Evolutionary conservation across 2,797 vertebrate species (phyloP).

Genomic region (Callimico goeldii): DNA sequence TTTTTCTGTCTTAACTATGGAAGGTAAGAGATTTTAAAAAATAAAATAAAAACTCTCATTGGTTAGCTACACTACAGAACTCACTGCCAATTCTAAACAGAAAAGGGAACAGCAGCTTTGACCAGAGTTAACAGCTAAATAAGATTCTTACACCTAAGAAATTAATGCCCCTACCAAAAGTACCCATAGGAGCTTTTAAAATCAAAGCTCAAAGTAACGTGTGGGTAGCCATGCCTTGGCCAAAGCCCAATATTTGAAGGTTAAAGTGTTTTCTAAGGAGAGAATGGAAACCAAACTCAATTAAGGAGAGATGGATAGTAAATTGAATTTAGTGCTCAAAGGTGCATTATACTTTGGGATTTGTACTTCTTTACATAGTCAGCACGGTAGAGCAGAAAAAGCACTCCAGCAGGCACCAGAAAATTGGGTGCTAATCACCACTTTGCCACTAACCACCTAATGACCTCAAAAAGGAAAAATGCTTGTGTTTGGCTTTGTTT

Average conservation of each 20-base stretch:
- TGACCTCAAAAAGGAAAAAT: not conserved
- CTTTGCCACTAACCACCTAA: not conserved
- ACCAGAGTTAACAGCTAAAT: constrained; percentile 37
- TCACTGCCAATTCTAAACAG: not conserved
- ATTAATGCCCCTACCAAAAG: constrained; percentile 1
- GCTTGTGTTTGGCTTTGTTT: not conserved
- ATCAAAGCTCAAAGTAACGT: constrained; percentile 47
- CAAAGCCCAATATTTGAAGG: constrained; percentile 64
- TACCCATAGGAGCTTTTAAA: constrained; percentile 25
- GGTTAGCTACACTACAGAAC: not conserved
- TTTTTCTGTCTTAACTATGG: constrained; percentile 34
- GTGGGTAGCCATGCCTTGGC: constrained; percentile 9
- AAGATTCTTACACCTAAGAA: constrained; percentile 36
- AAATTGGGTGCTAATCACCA: not conserved
- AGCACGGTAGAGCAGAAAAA: not conserved
- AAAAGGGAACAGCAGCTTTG: constrained; percentile 39
- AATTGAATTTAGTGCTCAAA: constrained; percentile 64
- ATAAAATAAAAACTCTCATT: not conserved
- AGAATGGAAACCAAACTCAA: constrained; percentile 62
- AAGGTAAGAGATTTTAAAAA: not conserved
- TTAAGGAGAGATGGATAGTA: constrained; percentile 42
- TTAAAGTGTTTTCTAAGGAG: constrained; percentile 59
- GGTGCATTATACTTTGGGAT: constrained; percentile 14
- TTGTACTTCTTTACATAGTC: not conserved
- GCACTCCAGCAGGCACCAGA: not conserved